These are phyloP conservation scores for Drosophila recens DNA, from an alignment of 2,888 invertebrate genomes.

Conservation along the genomic window DNA sequence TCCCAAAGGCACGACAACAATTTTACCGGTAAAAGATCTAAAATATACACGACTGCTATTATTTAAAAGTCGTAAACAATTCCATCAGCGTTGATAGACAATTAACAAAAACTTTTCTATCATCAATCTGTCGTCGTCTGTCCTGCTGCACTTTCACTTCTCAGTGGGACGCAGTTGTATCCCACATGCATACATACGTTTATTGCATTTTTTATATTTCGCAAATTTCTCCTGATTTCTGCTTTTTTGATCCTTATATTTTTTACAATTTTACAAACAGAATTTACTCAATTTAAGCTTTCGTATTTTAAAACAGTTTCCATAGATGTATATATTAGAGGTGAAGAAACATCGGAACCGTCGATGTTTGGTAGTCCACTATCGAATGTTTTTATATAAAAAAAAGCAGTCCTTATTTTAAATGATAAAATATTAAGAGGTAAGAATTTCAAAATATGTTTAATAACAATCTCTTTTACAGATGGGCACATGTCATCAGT, in stretches of 20 bases:
- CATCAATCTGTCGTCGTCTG: slow-evolving; percentile 20
- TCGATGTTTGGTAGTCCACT: too few relatives aligned
- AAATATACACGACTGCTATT: background rate
- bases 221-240: slow-evolving; percentile 8
- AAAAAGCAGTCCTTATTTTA: too few relatives aligned
- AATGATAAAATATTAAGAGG: too few relatives aligned
- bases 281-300: background rate
- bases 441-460: too few relatives aligned
- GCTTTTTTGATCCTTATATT: slow-evolving; percentile 1
- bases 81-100: background rate
- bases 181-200: slow-evolving; percentile 58
- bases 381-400: too few relatives aligned
- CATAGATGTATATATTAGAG: too few relatives aligned
- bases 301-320: background rate
- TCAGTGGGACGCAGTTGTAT: slow-evolving; percentile 73
- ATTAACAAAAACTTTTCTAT: slow-evolving; percentile 14
- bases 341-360: too few relatives aligned
- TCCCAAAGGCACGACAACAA: slow-evolving; percentile 36
- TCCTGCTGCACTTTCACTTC: slow-evolving; percentile 77
- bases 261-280: background rate
- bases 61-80: slow-evolving; percentile 9
- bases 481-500: too few relatives aligned
- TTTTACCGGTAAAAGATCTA: slow-evolving; percentile 38
- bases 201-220: slow-evolving; percentile 53
- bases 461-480: too few relatives aligned